These are phyloP conservation scores for Oegoconia quadripuncta DNA, from an alignment of 2,888 invertebrate species.

Conservation along the genomic window DNA sequence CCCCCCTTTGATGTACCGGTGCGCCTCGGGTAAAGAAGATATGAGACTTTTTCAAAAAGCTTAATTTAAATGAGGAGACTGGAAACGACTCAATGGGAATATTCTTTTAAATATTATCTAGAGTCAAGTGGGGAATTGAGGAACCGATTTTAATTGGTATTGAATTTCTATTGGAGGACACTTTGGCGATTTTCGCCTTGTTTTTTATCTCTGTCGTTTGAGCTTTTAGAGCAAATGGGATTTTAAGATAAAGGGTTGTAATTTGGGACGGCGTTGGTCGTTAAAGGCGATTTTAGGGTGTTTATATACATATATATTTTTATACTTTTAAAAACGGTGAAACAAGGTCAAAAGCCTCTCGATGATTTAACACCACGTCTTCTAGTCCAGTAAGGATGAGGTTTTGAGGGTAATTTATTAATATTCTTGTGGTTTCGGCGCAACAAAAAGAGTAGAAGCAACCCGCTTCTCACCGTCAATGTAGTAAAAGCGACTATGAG, in stretches of 20 bases:
- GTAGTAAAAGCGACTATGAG: no score
- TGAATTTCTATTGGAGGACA: slow-evolving; percentile 68
- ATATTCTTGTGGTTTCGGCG: no score
- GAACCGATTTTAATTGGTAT: slow-evolving; percentile 71
- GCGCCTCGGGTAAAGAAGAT: slow-evolving; percentile 75
- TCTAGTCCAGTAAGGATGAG: no score
- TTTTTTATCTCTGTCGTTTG: slow-evolving; percentile 33
- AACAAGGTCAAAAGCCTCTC: no score
- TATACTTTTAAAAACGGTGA: no score
- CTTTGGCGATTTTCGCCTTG: slow-evolving; percentile 30
- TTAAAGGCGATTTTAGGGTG: slow-evolving; percentile 15
- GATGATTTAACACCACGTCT: no score
- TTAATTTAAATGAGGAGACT: slow-evolving; percentile 76
- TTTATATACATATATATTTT: slow-evolving; percentile 15
- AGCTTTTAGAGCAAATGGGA: slow-evolving; percentile 37
- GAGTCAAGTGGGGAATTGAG: slow-evolving; percentile 39
- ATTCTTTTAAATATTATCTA: slow-evolving; percentile 75
- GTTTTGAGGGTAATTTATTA: no score
- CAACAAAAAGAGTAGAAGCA: no score
- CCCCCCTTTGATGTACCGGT: slow-evolving; percentile 69
- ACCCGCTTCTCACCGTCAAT: no score
- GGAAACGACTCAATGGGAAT: slow-evolving; percentile 71
- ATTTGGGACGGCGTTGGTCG: slow-evolving; percentile 17
- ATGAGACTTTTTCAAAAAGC: slow-evolving; percentile 78
- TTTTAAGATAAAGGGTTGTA: slow-evolving; percentile 32